Base-by-base conservation (phyloP, 2,888 invertebrate species). In the Metopia argyrocephala region DNA sequence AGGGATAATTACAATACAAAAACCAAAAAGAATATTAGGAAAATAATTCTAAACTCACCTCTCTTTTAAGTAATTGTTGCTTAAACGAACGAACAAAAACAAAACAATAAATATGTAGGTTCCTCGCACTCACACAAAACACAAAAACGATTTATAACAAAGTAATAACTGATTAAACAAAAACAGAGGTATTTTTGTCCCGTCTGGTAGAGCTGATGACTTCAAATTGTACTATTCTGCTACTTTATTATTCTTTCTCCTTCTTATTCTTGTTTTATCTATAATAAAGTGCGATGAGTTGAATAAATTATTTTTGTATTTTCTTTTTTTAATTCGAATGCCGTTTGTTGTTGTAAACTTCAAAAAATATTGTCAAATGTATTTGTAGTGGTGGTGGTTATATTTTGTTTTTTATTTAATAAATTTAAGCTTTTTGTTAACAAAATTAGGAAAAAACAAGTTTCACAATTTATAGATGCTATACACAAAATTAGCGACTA, bases 41-140 rank as follows among this genome's bases (percentile, higher is more conserved):
- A 28, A 15, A 25, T 20, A n/a, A 38, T 38, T 38, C 65, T n/a
- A 48, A n/a, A 69, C 68, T 76, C 48, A 76, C 76, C 62, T 69
- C 56, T n/a, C 62, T 20, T 68, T 62, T 56, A 69, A 6, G 56
- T 38, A 38, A 20, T 61, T 61, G 38, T 45, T 61, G 25, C 5
- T 20, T 20, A 38, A 38, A 12, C 15, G 38, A 12, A 38, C 15
- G 38, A 38, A 52, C n/a, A 59, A 65, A 31, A 25, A 50, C 25
- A 25, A 69, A 69, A 69, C 56, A n/a, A 68, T 15, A 45, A 69
- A 38, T 15, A 9, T 9, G 38, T 15, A 38, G 38, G 31, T 74
- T 65, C 15, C 56, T 65, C 38, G 46, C 54, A 48, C 38, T 3
- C 59, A 27, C 38, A 15, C 15, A 15, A 21, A 20, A 61, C 20